phyloP scores from a whole-genome alignment of 1,140 invertebrate species.

The Drosophila aff. region DNA sequence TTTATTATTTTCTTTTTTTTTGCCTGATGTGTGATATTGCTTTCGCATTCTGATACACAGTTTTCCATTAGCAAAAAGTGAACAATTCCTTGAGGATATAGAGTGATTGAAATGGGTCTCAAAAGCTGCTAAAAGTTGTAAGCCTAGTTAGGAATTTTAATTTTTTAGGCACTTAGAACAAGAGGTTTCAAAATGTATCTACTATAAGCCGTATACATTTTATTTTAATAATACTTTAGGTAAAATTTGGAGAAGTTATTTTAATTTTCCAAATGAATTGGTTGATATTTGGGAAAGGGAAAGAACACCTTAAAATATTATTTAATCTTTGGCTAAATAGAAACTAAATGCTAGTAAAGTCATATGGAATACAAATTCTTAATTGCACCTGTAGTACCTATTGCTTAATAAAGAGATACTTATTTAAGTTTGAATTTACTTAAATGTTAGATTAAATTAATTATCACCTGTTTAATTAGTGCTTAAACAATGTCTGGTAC shows the following conservation, averaged over 20 bases:
- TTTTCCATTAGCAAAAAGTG: slow-evolving; percentile 12
- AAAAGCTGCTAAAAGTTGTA: not conserved
- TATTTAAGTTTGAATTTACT: not conserved
- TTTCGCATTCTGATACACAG: not conserved
- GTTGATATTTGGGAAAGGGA: too few species aligned
- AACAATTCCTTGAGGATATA: slow-evolving; percentile 8
- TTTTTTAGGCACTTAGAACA: not conserved
- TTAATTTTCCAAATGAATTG: too few species aligned
- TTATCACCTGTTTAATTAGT: not conserved
- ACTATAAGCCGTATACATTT: too few species aligned
- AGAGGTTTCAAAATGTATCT: not conserved
- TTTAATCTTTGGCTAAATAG: too few species aligned
- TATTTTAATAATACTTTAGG: too few species aligned
- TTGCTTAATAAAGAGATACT: too few species aligned
- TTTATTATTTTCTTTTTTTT: too few species aligned
- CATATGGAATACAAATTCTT: too few species aligned
- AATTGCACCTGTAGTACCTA: too few species aligned
- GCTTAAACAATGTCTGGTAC: not conserved
- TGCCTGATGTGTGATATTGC: slow-evolving; percentile 23
- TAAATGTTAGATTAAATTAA: not conserved
- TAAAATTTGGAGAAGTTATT: too few species aligned
- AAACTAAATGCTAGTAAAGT: too few species aligned
- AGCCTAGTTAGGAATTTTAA: not conserved
- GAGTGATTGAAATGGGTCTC: slow-evolving; percentile 14
- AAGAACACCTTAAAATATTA: too few species aligned